A percentile compares a stretch with the other conserved stretches of the same genome.
Evolutionary conservation across 1,140 invertebrate species (phyloP).

Genomic region (Chironomus striatipennis): DNA sequence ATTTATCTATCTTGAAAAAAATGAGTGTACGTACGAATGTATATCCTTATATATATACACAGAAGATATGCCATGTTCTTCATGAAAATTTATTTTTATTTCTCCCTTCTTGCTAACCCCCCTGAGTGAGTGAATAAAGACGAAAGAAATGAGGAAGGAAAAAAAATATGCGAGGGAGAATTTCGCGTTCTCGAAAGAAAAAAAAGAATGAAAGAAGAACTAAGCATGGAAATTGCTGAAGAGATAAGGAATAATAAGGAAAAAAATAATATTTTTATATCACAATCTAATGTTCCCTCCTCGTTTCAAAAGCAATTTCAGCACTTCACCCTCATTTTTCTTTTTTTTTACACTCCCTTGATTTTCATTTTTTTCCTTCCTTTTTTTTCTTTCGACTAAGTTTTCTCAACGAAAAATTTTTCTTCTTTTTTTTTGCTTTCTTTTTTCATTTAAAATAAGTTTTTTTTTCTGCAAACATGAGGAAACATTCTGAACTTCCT

Average conservation of each 20-base stretch:
- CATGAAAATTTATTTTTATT: constrained; percentile 18
- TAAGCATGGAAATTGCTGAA: neutral
- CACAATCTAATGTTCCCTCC: constrained; percentile 21
- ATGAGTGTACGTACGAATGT: too few relatives aligned
- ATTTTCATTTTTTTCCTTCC: neutral
- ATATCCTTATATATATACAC: too few relatives aligned
- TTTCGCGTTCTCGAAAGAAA: neutral
- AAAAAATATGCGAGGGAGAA: neutral
- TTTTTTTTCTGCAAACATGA: neutral
- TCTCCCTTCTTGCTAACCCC: neutral
- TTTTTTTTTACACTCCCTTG: constrained; percentile 8
- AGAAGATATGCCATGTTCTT: neutral
- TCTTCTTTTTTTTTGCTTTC: neutral
- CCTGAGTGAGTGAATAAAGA: neutral
- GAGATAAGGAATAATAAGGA: constrained; percentile 16
- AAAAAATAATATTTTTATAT: constrained; percentile 24
- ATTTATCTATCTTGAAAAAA: too few relatives aligned
- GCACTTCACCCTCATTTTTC: constrained; percentile 12
- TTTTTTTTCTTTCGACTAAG: neutral
- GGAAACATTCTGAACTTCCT: constrained; percentile 11
- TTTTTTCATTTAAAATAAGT: neutral
- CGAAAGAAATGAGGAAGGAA: neutral
- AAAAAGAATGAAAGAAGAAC: neutral
- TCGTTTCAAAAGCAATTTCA: constrained; percentile 22
- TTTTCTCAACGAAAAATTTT: neutral